Base-by-base conservation (phyloP, 2,888 invertebrate genomes). In the Scaptomyza caliginosa region DNA sequence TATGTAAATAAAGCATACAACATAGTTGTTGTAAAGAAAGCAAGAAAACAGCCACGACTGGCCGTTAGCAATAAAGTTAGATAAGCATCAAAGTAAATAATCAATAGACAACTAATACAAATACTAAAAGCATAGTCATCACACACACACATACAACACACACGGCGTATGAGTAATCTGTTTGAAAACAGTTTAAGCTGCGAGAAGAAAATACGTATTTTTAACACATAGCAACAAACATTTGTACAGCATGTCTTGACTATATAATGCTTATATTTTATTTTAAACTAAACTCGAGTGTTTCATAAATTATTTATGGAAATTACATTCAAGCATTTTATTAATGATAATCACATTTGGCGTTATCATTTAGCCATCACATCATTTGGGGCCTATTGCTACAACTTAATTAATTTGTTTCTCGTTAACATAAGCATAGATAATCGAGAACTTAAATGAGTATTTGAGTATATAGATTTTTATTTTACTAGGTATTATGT, bases 321-420 rank as follows among this genome's bases (percentile, higher is more conserved):
- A 21, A 55, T 59, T 51, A 59, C 60, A 73, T 60, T 60, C 62
- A 74, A 63, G 21, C 56, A 57, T 10, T 40, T 40, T 34, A 60
- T 55, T 51, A 28, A 28, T 50, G 49, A 49, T 46, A 8, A 10
- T n/a, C 13, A 40, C 30, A 21, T 24, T 24, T 40, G 26, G 13
- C n/a, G n/a, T 64, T 52, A 70, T 71, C 51, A 60, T 50, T 72
- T 51, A 13, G 28, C 48, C 46, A 40, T 26, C 42, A 23, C 19
- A 51, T 26, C 13, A 32, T 48, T 13, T 52, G 36, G 2, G 13
- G 19, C 36, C 30, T 28, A 38, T 42, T 21, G 26, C 32, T 36
- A 38, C 36, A 49, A 49, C 42, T 57, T 71, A 73, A 68, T 74
- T 74, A 63, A 68, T 30, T 49, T 48, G 50, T 51, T 46, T 24